Evolutionary conservation across 2,113 vertebrate species (phyloP), one percentile per base, ranked within the genome.

Genomic region (Nannospalax galili): DNA sequence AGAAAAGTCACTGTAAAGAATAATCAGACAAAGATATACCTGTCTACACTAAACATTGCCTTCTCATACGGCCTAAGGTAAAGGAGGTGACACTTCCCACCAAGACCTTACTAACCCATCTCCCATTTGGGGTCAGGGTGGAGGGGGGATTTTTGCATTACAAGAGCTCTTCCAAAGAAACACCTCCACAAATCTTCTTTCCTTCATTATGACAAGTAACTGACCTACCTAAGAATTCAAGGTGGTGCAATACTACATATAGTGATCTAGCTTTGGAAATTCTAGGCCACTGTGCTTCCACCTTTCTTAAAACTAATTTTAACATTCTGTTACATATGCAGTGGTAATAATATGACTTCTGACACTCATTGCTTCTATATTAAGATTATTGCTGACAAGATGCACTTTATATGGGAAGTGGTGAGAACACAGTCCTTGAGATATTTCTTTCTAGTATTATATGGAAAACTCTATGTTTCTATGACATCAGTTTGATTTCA

Each of bases 361-460:
- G 62, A 85, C 40, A 90, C 17, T 75, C 14, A 69, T 40, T 74
- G 48, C 42, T 2, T 75, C 74, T 60, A 32, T 28, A 6, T 58
- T 75, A 58, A 96, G 48, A 35, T 28, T 40, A 64, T 52, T 80
- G 56, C 15, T 58, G 48, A 92, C 74, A 67, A 92, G 45, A 92
- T 72, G 37, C 72, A 85, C 45, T 48, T 52, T 81, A 60, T 52
- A 37, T 26, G 91, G 42, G 86, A 90, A 75, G 72, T 42, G 12
- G 17, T 56, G 32, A 93, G n/a, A 95, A 48, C 20, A 64, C 82
- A 69, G 7, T 73, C 67, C 32, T 40, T 42, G 52, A 92, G 37
- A 88, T 7, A 72, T 40, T 81, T 92, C 16, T 92, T 95, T 75
- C 60, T 52, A 40, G 90, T 90, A 89, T 92, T 81, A 92, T 40